Evolutionary conservation across 2,888 invertebrate genomes (phyloP).

Genomic region (Mesodorylaimus sp.): DNA sequence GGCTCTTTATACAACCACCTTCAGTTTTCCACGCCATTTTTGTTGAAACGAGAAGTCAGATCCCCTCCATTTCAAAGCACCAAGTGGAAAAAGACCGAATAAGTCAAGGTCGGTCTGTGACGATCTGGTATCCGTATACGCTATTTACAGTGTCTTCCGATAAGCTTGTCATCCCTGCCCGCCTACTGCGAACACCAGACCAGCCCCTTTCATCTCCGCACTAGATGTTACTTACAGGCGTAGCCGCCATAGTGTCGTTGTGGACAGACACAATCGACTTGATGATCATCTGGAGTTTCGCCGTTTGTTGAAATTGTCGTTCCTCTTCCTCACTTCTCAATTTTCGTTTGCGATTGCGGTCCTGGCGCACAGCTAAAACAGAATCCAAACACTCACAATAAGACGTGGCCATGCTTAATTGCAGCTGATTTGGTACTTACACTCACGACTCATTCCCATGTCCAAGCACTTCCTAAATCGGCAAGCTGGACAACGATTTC

Average conservation of each 20-base stretch:
- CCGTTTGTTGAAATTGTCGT: conserved; percentile 7
- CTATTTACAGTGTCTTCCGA: too few relatives aligned
- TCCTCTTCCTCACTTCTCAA: conserved; percentile 11
- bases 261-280: conserved; percentile 2
- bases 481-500: conserved; percentile 22
- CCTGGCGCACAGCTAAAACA: conserved; percentile 10
- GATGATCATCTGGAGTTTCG: conserved; percentile 5
- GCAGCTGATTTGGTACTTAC: not conserved
- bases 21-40: too few relatives aligned
- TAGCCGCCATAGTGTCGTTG: conserved; percentile 5
- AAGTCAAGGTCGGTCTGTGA: too few relatives aligned
- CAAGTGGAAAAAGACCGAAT: too few relatives aligned
- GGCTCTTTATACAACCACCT: too few relatives aligned
- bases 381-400: not conserved
- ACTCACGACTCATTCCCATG: conserved; percentile 15
- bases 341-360: conserved; percentile 11
- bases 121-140: too few relatives aligned
- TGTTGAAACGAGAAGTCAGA: too few relatives aligned
- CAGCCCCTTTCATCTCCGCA: not conserved
- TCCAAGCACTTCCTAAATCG: conserved; percentile 19
- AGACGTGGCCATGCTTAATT: too few relatives aligned
- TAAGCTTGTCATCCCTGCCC: not conserved
- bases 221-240: conserved; percentile 1
- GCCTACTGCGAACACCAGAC: not conserved
- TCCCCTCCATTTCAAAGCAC: too few relatives aligned